Evolutionary conservation across 2,113 vertebrate genomes (phyloP), one percentile per base, ranked within the genome.

Genomic region (Condylura cristata): DNA sequence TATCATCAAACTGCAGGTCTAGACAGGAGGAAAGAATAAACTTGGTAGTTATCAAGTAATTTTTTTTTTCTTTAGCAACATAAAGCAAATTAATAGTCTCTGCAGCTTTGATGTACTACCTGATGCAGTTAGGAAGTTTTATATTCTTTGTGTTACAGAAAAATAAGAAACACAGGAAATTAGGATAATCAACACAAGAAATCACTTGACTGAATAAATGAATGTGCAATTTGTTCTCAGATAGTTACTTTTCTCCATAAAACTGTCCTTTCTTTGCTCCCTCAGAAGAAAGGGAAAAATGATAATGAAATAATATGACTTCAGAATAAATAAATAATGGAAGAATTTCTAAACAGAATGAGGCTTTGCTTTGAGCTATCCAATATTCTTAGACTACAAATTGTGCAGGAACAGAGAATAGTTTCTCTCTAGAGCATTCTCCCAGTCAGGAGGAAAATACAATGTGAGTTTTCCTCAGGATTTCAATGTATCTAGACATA

Each of bases 261-360:
- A 89, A 56, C 16, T 82, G 9, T 85, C 30, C 24, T 66, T 24
- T 61, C 34, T 68, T 68, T n/a, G n/a, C 13, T 17, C 18, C 20
- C 24, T 72, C 28, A 74, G 46, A 89, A 93, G 18, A 75, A 90
- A 66, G 17, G 2, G 12, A 17, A 32, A 81, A 93, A 72, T 9
- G 16, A 70, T 7, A 80, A 81, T 46, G 18, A 30, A 74, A 68
- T 65, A 75, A 71, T 71, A 72, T 22, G 44, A 30, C 32, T 53
- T 96, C 11, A 63, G 74, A 91, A 91, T 70, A 89, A 85, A 82
- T 82, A 86, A 89, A 79, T 74, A 83, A 80, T 86, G 75, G 63
- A 82, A 95, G 46, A 87, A 87, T 93, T 93, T 95, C 56, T 66
- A 78, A 90, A 94, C 32, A 75, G 51, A 89, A 75, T 34, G 71